Percentiles rank a stretch among this genome's conserved stretches.
These are phyloP conservation scores for Nothocercus julius DNA, from an alignment of 2,113 vertebrate genomes.

Conservation along the genomic window DNA sequence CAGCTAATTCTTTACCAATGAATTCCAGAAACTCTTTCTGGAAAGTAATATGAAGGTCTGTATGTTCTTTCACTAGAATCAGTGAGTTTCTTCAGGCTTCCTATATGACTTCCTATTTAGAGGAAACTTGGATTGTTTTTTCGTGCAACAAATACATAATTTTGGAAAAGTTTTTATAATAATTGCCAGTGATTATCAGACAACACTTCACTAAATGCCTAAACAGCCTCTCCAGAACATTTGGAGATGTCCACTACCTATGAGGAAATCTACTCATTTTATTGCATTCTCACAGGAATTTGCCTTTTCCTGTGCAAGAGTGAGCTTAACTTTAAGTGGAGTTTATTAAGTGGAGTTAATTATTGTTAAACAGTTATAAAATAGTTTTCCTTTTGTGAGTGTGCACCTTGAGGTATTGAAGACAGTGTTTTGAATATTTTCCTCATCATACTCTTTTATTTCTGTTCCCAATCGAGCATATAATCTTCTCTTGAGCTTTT, in stretches of 20 bases:
- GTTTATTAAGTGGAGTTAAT: neutral
- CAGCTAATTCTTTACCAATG: neutral
- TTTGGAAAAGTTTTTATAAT: neutral
- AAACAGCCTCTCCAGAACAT: neutral
- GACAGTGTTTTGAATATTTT: neutral
- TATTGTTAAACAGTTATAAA: neutral
- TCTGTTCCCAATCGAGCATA: neutral
- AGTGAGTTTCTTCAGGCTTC: neutral
- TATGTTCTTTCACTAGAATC: neutral
- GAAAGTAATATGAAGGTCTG: neutral
- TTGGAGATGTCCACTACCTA: neutral
- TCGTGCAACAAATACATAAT: neutral
- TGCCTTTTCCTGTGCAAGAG: neutral
- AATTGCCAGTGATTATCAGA: neutral
- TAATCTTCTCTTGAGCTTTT: neutral
- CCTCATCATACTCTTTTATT: neutral
- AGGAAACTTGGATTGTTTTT: neutral
- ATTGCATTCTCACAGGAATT: neutral
- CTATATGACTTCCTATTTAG: neutral
- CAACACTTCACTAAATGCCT: neutral
- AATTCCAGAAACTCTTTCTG: neutral
- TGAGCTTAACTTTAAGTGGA: neutral
- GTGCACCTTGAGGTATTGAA: neutral
- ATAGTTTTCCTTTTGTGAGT: neutral
- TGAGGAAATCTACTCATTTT: neutral